Evolutionary conservation across 2,888 invertebrate species (phyloP).

Genomic region (Argyresthia albistria): DNA sequence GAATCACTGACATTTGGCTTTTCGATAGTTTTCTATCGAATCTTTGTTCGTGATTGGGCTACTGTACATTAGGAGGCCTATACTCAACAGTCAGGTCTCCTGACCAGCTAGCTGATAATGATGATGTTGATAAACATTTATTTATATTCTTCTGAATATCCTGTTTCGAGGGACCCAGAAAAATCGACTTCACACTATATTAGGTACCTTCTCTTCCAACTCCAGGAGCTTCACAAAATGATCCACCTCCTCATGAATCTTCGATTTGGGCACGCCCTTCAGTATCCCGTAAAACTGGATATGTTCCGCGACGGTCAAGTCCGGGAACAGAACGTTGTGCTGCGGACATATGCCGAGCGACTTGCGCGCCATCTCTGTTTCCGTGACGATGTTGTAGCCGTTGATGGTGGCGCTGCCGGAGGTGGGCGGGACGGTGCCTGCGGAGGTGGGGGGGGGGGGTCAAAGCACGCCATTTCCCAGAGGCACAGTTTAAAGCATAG

Average conservation of each 20-base stretch:
- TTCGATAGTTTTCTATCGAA: no score
- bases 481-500: no score
- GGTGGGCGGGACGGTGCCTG: conserved; percentile 79
- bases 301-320: conserved; percentile 88
- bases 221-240: conserved; percentile 78
- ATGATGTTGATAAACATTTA: no score
- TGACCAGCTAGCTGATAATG: no score
- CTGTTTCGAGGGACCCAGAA: no score
- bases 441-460: not conserved
- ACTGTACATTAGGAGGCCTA: no score
- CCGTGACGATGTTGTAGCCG: conserved; percentile 79
- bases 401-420: conserved; percentile 81
- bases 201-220: conserved; percentile 74
- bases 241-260: conserved; percentile 74
- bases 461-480: no score
- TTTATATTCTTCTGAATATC: no score
- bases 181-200: no score
- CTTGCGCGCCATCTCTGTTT: conserved; percentile 78
- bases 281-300: conserved; percentile 85
- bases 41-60: no score
- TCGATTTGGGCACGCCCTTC: conserved; percentile 72
- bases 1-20: no score
- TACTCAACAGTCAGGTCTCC: no score
- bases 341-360: conserved; percentile 89
- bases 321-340: conserved; percentile 88